A percentile compares a stretch with the other conserved stretches of the same genome.
Conservation (phyloP, 1,140 invertebrate species). For the Dysdera silvatica region DNA sequence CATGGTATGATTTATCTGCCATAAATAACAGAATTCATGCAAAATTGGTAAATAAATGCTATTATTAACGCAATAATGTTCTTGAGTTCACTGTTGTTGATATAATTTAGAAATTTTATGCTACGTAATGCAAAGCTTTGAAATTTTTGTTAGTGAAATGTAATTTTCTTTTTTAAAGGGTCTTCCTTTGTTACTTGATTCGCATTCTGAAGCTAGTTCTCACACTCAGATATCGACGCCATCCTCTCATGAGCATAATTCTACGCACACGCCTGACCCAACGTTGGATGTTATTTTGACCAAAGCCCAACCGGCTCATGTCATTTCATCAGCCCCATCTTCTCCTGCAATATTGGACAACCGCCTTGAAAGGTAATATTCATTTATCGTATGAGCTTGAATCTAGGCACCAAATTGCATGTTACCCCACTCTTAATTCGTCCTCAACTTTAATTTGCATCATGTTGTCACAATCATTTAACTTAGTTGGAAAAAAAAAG, state of each 20-base stretch:
- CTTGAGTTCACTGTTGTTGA: too few relatives aligned
- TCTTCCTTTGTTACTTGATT: conserved; percentile 19
- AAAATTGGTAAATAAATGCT: too few relatives aligned
- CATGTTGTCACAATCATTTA: too few relatives aligned
- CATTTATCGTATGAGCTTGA: not conserved
- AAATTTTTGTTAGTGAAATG: not conserved
- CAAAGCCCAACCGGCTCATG: conserved; percentile 61
- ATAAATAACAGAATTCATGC: too few relatives aligned
- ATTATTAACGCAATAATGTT: too few relatives aligned
- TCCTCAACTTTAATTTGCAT: too few relatives aligned
- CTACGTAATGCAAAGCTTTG: not conserved
- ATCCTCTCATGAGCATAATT: conserved; percentile 31
- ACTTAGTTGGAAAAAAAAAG: not conserved
- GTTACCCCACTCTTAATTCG: too few relatives aligned
- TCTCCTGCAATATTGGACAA: conserved; percentile 46
- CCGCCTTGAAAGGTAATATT: conserved; percentile 39
- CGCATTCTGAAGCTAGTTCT: conserved; percentile 22
- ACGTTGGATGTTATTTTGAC: conserved; percentile 57
- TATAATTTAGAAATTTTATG: not conserved
- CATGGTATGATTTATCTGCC: too few relatives aligned
- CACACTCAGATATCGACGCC: conserved; percentile 29
- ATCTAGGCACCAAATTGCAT: too few relatives aligned
- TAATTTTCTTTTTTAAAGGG: not conserved
- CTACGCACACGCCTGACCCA: conserved; percentile 19
- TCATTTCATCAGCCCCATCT: conserved; percentile 57